Percentiles rank a stretch among this genome's conserved stretches.
phyloP scores from a whole-genome alignment of 2,797 vertebrate species.

The Bradypus variegatus region DNA sequence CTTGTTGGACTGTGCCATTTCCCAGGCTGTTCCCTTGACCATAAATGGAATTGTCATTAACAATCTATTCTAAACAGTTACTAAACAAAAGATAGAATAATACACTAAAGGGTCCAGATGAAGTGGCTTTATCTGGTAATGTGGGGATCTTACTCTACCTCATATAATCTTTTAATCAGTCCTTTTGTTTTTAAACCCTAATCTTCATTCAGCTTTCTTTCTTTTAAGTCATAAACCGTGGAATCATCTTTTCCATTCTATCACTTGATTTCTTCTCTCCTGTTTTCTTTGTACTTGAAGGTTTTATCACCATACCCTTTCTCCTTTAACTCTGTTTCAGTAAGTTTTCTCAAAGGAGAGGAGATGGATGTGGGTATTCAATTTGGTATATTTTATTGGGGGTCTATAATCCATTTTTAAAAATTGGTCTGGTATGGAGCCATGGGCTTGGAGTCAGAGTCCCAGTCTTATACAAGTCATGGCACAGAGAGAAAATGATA shows the following conservation, averaged over 20 bases:
- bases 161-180: background rate
- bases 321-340: background rate
- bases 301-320: background rate
- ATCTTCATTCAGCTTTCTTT: background rate
- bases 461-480: background rate
- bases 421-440: background rate
- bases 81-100: background rate
- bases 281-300: background rate
- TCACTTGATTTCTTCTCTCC: background rate
- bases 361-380: background rate
- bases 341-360: background rate
- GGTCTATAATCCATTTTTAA: background rate
- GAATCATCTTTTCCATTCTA: background rate
- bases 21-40: background rate
- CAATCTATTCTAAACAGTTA: background rate
- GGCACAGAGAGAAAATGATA: background rate
- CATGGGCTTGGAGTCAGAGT: background rate
- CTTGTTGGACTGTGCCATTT: background rate
- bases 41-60: background rate
- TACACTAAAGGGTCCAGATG: background rate
- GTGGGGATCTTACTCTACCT: background rate
- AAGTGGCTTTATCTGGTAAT: background rate
- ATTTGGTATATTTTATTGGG: background rate
- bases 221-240: background rate
- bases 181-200: background rate